Evolutionary conservation across 2,113 vertebrate genomes (phyloP).

Genomic region (Rattus norvegicus): DNA sequence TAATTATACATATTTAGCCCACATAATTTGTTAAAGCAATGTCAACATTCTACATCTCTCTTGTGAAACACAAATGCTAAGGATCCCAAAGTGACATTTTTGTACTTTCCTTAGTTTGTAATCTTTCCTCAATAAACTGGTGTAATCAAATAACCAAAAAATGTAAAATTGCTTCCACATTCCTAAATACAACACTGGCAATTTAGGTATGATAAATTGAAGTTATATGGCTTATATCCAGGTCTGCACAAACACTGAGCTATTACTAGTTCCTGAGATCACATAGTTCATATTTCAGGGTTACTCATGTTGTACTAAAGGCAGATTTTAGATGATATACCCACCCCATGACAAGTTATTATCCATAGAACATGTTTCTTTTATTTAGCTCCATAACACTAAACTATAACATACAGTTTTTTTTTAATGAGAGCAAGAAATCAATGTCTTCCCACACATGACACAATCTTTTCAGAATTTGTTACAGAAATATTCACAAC

Average conservation of each 20-base stretch:
- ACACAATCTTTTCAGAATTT: conserved; percentile 35
- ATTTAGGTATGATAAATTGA: not conserved
- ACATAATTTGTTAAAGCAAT: not conserved
- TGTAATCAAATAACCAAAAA: not conserved
- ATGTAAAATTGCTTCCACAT: not conserved
- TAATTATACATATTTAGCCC: not conserved
- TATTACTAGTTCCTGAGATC: not conserved
- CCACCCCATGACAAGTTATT: conserved; percentile 18
- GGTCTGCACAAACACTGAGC: not conserved
- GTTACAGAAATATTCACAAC: conserved; percentile 9
- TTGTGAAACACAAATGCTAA: not conserved
- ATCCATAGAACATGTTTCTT: not conserved
- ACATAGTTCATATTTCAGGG: not conserved
- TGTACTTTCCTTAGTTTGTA: no score
- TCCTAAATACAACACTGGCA: not conserved
- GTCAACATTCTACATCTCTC: not conserved
- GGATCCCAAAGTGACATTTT: not conserved
- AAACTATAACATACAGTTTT: conserved; percentile 60
- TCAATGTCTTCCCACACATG: conserved; percentile 41
- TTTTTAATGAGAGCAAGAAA: conserved; percentile 60
- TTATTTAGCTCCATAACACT: conserved; percentile 48
- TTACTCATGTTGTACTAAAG: not conserved
- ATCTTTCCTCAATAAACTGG: not conserved
- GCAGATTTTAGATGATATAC: not conserved
- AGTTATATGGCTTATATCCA: not conserved